Evolutionary conservation across 2,888 invertebrate genomes (phyloP).

Genomic region (Drosophila nr. perissopoda): DNA sequence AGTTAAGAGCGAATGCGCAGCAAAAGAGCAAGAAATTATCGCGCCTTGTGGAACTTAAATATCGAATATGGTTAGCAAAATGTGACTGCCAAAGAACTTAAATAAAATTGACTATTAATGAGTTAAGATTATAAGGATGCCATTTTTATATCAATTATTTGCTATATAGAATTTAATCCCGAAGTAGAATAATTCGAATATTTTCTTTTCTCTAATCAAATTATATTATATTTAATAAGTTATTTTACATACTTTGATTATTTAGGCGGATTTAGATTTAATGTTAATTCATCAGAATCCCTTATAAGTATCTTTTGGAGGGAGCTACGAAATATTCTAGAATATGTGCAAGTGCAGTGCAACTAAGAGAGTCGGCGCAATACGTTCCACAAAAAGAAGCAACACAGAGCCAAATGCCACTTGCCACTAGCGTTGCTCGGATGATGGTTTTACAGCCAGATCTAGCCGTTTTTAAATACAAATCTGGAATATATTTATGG

Average conservation of each 20-base stretch:
- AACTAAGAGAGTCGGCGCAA: constrained; percentile 24
- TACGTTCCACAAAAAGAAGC: constrained; percentile 48
- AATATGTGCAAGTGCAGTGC: constrained; percentile 11
- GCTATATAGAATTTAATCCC: not conserved
- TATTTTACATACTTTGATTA: not conserved
- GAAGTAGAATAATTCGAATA: no score
- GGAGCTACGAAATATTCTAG: not conserved
- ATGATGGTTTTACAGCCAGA: not conserved
- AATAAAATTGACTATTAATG: not conserved
- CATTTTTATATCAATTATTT: not conserved
- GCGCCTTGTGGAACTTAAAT: constrained; percentile 20
- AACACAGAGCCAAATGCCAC: constrained; percentile 18
- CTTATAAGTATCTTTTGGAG: not conserved
- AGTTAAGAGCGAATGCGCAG: constrained; percentile 13
- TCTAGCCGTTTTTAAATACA: not conserved
- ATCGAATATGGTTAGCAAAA: constrained; percentile 4
- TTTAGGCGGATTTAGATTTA: not conserved
- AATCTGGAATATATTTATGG: not conserved
- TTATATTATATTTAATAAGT: not conserved
- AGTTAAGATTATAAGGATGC: no score
- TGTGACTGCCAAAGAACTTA: not conserved
- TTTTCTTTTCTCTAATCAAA: not conserved
- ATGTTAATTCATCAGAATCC: not conserved
- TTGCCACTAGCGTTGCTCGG: constrained; percentile 26
- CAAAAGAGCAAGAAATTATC: constrained; percentile 3